Percentiles rank a stretch among this genome's conserved stretches.
phyloP scores from a whole-genome alignment of 2,113 vertebrate species.

The Montifringilla adamsi region DNA sequence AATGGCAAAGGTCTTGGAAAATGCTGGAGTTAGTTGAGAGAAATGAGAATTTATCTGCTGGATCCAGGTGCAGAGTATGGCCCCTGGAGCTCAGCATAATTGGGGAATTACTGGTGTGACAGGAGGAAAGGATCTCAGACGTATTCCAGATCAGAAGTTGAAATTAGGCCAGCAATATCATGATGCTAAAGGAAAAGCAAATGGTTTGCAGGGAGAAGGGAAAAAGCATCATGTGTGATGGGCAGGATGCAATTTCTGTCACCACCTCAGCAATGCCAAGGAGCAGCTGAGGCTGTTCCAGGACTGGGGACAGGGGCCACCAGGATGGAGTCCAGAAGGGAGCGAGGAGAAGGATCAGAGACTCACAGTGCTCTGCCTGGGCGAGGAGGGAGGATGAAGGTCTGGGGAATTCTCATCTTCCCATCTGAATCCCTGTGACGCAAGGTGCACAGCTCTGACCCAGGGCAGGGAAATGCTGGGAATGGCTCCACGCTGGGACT shows the following conservation, averaged over 20 bases:
- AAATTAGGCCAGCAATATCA: neutral
- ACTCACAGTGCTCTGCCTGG: fast-evolving
- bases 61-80: neutral
- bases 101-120: neutral
- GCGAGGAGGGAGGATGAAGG: fast-evolving
- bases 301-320: neutral
- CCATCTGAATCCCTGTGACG: neutral
- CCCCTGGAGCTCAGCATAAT: neutral
- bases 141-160: neutral
- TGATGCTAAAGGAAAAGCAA: neutral
- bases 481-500: fast-evolving
- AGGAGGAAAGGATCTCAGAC: neutral
- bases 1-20: neutral
- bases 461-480: neutral
- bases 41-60: neutral
- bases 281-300: neutral
- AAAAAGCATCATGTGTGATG: neutral
- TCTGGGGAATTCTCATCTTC: neutral
- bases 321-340: neutral
- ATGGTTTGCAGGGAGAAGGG: neutral
- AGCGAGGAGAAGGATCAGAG: neutral
- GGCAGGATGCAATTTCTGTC: neutral
- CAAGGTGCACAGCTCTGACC: neutral
- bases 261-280: neutral
- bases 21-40: neutral